Evolutionary conservation across 35 echinoderm and acorn worm species (phyloP).

Genomic region (Hemicentrotus pulcherrimus): DNA sequence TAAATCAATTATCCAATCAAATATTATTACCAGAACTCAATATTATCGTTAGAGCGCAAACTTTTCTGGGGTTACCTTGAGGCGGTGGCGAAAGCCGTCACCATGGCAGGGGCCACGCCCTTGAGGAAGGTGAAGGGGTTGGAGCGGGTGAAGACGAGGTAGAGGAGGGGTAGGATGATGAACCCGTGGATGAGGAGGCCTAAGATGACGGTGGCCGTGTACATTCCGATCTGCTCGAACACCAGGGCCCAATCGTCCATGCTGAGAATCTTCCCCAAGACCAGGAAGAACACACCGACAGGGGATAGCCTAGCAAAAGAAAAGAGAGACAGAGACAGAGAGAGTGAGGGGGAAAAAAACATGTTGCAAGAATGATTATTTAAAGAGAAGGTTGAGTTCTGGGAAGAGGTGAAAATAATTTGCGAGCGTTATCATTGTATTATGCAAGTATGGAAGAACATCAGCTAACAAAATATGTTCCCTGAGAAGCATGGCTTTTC

Average conservation of each 20-base stretch:
- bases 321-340: too few species aligned
- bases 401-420: too few species aligned
- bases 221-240: constrained; percentile 89
- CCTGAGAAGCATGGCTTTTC: too few species aligned
- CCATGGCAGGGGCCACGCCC: constrained; percentile 84
- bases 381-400: too few species aligned
- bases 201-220: constrained; percentile 77
- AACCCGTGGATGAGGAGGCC: constrained; percentile 86
- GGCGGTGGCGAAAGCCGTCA: constrained; percentile 94
- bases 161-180: constrained; percentile 77
- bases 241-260: constrained; percentile 87
- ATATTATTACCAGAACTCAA: too few species aligned
- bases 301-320: constrained; percentile 75
- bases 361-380: too few species aligned
- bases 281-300: constrained; percentile 91
- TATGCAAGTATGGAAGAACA: too few species aligned
- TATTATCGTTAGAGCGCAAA: not conserved
- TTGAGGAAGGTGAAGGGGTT: constrained; percentile 81
- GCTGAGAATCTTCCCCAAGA: constrained; percentile 76
- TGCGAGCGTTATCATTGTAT: too few species aligned
- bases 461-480: too few species aligned
- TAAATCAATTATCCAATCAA: too few species aligned
- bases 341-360: too few species aligned
- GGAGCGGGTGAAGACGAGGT: constrained; percentile 73
- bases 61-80: constrained; percentile 76